Conservation (phyloP, 2,797 vertebrate genomes). For the Coluber constrictor region DNA sequence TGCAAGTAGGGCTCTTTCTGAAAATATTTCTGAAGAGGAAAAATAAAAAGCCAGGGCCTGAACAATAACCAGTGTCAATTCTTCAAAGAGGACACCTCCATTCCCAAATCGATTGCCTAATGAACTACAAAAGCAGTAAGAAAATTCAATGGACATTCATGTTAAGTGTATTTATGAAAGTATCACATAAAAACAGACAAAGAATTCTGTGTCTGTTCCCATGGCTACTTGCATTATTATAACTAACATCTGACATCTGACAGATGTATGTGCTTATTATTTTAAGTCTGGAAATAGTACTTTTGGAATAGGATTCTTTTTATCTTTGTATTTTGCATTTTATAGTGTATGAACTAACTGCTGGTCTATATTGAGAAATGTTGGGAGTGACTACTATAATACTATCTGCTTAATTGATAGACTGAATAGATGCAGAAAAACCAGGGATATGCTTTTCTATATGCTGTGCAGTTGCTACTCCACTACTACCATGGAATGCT, state of each 20-base stretch:
- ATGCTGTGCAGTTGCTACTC: fast-evolving
- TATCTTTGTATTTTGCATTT: background rate
- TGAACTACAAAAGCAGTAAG: background rate
- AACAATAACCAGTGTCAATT: background rate
- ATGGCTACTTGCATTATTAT: background rate
- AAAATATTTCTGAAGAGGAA: background rate
- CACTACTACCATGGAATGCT: background rate
- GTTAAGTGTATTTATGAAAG: background rate
- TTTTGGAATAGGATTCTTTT: constrained; percentile 2
- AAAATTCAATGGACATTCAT: background rate
- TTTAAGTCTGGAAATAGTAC: constrained; percentile 1
- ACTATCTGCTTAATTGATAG: background rate
- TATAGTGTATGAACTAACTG: background rate
- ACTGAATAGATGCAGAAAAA: background rate
- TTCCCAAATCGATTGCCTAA: background rate
- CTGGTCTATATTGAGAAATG: background rate
- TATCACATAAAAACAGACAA: background rate
- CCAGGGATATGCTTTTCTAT: background rate
- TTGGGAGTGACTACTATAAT: background rate
- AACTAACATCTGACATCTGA: background rate
- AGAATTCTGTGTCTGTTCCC: background rate
- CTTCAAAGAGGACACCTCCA: background rate
- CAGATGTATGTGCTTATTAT: background rate
- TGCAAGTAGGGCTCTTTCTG: background rate
- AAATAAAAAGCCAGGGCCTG: background rate